Conservation (phyloP, 2,113 vertebrate genomes). For the Phasianus colchicus region DNA sequence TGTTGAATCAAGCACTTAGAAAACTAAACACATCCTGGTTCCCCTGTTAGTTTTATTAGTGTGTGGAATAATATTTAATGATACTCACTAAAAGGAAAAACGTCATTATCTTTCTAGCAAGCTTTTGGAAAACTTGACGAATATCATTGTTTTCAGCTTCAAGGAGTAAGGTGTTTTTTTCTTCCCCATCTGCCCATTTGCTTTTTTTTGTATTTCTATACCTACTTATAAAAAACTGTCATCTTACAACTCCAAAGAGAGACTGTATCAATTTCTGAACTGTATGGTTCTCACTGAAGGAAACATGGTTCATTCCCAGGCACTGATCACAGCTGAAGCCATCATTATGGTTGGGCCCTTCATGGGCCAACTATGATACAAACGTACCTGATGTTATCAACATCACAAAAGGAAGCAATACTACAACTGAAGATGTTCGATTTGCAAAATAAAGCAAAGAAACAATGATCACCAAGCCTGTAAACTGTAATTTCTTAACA, state of each 20-base stretch:
- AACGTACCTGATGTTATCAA: not conserved
- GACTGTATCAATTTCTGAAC: not conserved
- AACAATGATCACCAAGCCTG: no score
- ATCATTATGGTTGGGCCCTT: not conserved
- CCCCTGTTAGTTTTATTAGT: not conserved
- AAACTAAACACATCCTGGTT: not conserved
- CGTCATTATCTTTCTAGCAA: not conserved
- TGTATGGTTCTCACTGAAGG: not conserved
- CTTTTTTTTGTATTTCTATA: not conserved
- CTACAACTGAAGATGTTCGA: not conserved
- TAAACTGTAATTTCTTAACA: not conserved
- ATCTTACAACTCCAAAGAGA: not conserved
- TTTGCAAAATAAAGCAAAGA: not conserved
- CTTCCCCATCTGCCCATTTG: not conserved
- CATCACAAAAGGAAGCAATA: not conserved
- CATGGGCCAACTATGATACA: not conserved
- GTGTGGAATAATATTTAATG: not conserved
- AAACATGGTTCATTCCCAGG: not conserved
- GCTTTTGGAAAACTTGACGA: not conserved
- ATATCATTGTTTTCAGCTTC: not conserved
- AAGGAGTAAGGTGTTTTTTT: not conserved
- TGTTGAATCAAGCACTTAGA: not conserved
- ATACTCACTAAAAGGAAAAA: not conserved
- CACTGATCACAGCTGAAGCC: not conserved
- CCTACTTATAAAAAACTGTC: not conserved